Evolutionary conservation across 2,888 invertebrate genomes (phyloP), one percentile per base, ranked within the genome.

Genomic region (Drymonia ruficornis): DNA sequence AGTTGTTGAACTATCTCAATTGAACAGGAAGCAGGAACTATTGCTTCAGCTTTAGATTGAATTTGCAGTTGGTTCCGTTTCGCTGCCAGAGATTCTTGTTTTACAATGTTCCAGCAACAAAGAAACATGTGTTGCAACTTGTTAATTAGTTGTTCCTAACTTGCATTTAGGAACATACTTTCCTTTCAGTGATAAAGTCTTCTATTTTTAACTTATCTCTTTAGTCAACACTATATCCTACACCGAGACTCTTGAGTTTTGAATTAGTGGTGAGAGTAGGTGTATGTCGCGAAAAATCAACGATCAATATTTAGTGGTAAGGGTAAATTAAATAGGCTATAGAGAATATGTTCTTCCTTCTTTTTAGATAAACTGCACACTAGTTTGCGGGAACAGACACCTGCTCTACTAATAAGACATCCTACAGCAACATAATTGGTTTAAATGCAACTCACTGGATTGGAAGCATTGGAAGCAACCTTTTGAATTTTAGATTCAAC

Each of bases 401-500:
- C 23, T 6, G 7, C 12, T n/a, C n/a, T 31, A 31, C 31, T 31
- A 12, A 31, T 31, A 11, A 9, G 31, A 31, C 9, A 31, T 1
- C 31, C 31, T 9, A 31, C 31, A 9, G 31, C 11, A n/a, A 47
- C n/a, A 43, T 50, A 62, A 61, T 61, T 52, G 54, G 19, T 54
- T 50, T 18, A 52, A 49, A 55, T 56, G 54, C 59, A 55, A 55
- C 61, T 61, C 44, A 18, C n/a, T 29, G 47, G 49, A 61, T 56
- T 52, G 38, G 51, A 31, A 56, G 49, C 40, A 61, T 56, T 52
- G 38, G 51, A 31, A 56, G 49, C 40, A 34, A 19, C 42, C 29
- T 52, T 7, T 31, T 42, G 12, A 29, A 40, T 13, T 19, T 36
- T 5, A 47, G 13, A 36, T 49, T 38, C 11, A 23, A 31, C 7